These are phyloP conservation scores for Struthidea cinerea DNA, from an alignment of 2,113 vertebrate genomes.

Conservation along the genomic window DNA sequence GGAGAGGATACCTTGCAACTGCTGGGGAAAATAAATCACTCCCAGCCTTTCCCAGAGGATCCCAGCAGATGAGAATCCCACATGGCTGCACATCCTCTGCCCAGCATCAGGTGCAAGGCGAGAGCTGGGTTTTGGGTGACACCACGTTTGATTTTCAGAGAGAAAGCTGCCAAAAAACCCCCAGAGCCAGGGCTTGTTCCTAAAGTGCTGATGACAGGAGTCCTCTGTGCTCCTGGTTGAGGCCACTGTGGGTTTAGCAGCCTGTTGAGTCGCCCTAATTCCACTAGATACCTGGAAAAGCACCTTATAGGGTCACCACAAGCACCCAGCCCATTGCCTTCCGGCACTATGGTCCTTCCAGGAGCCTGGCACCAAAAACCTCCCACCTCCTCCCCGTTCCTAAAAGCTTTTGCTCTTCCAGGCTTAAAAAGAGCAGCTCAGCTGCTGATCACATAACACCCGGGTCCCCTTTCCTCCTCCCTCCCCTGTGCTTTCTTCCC, in stretches of 20 bases:
- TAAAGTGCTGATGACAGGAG: accelerated
- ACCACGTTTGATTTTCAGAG: accelerated
- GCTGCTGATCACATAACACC: not conserved
- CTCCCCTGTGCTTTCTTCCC: not conserved
- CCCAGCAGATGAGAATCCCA: not conserved
- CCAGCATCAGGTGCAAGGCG: not conserved
- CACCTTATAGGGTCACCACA: accelerated
- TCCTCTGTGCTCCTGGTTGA: not conserved
- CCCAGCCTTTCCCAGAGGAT: not conserved
- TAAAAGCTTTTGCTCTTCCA: not conserved
- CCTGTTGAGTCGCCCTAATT: not conserved
- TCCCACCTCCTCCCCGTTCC: not conserved
- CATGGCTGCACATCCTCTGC: constrained; percentile 18
- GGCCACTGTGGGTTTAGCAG: not conserved
- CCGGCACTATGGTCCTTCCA: accelerated
- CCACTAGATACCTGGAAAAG: not conserved
- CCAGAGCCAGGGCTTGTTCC: not conserved
- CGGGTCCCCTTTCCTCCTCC: not conserved
- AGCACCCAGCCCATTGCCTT: accelerated
- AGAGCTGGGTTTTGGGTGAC: accelerated
- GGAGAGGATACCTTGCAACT: not conserved
- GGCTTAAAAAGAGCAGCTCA: not conserved
- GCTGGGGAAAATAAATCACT: not conserved
- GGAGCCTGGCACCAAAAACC: not conserved
- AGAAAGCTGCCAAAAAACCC: not conserved